These are phyloP conservation scores for Trinectes maculatus DNA, from an alignment of 2,113 vertebrate genomes.

Conservation along the genomic window DNA sequence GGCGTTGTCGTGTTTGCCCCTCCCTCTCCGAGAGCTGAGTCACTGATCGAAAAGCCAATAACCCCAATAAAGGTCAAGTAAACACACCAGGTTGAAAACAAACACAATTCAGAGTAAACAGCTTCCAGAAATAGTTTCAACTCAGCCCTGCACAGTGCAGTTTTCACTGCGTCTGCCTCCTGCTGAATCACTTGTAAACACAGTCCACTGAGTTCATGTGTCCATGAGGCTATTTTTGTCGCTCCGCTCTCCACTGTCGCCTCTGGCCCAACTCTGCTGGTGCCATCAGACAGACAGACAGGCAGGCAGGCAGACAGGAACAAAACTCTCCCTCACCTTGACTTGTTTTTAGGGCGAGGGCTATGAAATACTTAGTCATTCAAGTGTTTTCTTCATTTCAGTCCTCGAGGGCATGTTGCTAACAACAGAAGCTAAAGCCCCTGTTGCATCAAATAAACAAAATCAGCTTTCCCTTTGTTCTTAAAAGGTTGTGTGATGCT, in stretches of 20 bases:
- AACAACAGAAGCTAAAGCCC: conserved; percentile 11
- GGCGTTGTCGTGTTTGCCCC: neutral
- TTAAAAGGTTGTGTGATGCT: neutral
- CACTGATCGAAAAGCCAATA: conserved; percentile 32
- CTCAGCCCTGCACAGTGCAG: neutral
- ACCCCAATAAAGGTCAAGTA: conserved; percentile 55
- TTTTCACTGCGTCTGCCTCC: neutral
- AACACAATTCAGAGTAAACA: conserved; percentile 59
- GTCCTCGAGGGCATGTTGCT: conserved; percentile 10
- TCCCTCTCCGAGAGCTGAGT: conserved; percentile 2
- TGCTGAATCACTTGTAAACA: conserved; percentile 46
- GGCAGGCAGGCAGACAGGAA: neutral
- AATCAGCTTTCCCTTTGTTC: conserved; percentile 11
- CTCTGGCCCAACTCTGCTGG: conserved; percentile 21
- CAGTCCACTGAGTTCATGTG: conserved; percentile 46
- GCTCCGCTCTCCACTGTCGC: conserved; percentile 25
- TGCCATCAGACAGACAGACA: conserved; percentile 19
- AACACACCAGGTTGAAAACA: conserved; percentile 37
- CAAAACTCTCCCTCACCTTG: conserved; percentile 25
- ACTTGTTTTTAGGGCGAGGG: conserved; percentile 29
- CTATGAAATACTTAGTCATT: conserved; percentile 35
- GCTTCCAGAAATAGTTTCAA: conserved; percentile 47
- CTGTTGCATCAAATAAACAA: conserved; percentile 16
- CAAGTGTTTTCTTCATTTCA: conserved; percentile 31
- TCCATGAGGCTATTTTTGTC: conserved; percentile 66